Base-by-base conservation (phyloP, 2,888 invertebrate species). In the Loripinus fragilis region DNA sequence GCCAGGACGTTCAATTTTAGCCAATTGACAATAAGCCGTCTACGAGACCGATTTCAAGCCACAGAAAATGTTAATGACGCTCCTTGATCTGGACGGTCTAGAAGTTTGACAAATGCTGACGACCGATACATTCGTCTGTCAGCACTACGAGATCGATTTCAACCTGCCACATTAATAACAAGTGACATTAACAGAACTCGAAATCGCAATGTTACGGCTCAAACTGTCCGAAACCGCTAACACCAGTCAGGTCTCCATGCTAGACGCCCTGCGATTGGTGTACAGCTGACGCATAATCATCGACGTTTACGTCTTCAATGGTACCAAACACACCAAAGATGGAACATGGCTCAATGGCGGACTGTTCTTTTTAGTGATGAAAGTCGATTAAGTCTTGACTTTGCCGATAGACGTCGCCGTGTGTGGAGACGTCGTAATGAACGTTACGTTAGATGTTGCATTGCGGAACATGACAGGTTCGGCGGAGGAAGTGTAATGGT, bases 401-500 rank as follows among this genome's bases (percentile, higher is more conserved):
- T 60, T 12, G 30, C 33, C 7, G 60, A 33, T 33, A 60, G 52
- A 28, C 52, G 65, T 10, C 33, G 35, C 7, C 52, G 52, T 52
- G 52, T 52, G 25, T 60, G 60, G 60, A 60, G 30, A 33, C 30
- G 30, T 33, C 25, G 28, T 23, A 28, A 28, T 25, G 28, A 55
- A 55, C 17, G 55, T 7, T 28, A 55, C 17, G 55, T 28, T 55
- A 23, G 30, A 8, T 65, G 65, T 23, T 35, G n/a, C 7, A 41
- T 65, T 35, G 38, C n/a, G 8, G 66, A 66, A 17, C 66, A 66
- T 38, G 38, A 38, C n/a, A 3, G 35, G n/a, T 65, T 33, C 20
- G 35, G n/a, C 7, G 38, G 66, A 35, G 66, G 66, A 1, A 42
- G 66, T 33, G 42, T 66, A 10, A 42, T 42, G 42, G 66, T 66